phyloP scores from a whole-genome alignment of 2,888 invertebrate species.

The Tenodera sinensis region DNA sequence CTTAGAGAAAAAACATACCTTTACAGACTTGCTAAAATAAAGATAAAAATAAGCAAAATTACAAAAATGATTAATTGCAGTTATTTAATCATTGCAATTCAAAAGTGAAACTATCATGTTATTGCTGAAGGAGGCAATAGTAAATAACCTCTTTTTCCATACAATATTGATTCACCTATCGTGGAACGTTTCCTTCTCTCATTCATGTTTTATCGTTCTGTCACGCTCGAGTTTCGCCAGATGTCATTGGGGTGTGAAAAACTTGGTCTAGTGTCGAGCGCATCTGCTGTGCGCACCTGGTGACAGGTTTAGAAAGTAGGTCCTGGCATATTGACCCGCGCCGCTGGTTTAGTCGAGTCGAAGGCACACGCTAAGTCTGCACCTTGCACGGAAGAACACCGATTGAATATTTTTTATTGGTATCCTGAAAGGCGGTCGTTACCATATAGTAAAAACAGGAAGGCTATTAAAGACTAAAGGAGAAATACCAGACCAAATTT shows the following conservation, averaged over 20 bases:
- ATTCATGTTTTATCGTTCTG: not conserved
- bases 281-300: not conserved
- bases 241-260: not conserved
- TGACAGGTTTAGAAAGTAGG: slow-evolving; percentile 18
- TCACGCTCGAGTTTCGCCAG: not conserved
- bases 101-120: too few species aligned
- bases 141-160: too few species aligned
- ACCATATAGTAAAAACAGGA: not conserved
- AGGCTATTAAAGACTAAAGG: not conserved
- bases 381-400: not conserved
- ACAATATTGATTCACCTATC: too few species aligned
- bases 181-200: not conserved
- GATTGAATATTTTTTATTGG: not conserved
- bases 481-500: too few species aligned
- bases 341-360: slow-evolving; percentile 7
- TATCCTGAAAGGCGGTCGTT: not conserved
- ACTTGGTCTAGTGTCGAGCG: not conserved
- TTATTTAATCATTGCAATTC: too few species aligned
- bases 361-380: not conserved
- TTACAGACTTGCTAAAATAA: too few species aligned
- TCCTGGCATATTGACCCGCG: not conserved
- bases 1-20: too few species aligned
- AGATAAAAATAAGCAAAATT: too few species aligned
- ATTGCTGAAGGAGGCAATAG: too few species aligned
- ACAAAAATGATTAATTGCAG: too few species aligned